Evolutionary conservation across 2,113 vertebrate species (phyloP).

Genomic region (Microcebus tavaratra): DNA sequence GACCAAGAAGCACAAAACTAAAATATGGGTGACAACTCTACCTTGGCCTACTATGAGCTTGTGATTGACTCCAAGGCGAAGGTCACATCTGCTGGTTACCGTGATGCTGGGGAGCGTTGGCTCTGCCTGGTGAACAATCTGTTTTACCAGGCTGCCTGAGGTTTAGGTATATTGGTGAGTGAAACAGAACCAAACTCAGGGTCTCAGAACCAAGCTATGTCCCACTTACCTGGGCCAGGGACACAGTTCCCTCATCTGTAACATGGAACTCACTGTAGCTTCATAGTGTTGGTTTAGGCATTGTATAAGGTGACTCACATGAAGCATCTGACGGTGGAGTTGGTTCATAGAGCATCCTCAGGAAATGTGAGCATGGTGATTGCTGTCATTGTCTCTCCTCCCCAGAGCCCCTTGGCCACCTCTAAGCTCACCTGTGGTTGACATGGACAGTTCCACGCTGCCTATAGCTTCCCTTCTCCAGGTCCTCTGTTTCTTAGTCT

Average conservation of each 20-base stretch:
- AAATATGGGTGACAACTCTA: not conserved
- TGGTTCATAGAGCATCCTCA: not conserved
- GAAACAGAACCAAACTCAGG: not conserved
- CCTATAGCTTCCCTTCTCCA: not conserved
- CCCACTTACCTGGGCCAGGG: not conserved
- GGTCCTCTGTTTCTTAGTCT: not conserved
- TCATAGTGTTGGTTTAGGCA: accelerated
- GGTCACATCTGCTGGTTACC: not conserved
- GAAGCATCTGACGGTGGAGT: not conserved
- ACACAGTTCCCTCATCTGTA: not conserved
- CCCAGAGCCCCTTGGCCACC: accelerated
- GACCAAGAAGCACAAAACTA: not conserved
- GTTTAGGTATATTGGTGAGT: not conserved
- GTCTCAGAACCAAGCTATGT: not conserved
- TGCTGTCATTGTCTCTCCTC: accelerated
- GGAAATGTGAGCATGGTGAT: not conserved
- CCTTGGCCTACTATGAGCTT: not conserved
- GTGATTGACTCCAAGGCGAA: not conserved
- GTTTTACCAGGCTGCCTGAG: not conserved
- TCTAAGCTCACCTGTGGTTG: not conserved
- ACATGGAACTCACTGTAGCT: not conserved
- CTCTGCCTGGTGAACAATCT: not conserved
- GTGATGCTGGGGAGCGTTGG: not conserved
- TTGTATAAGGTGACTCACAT: not conserved
- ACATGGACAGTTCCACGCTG: not conserved